A percentile compares a stretch with the other conserved stretches of the same genome.
phyloP scores from a whole-genome alignment of 2,797 vertebrate genomes.

The Pseudopleuronectes americanus region DNA sequence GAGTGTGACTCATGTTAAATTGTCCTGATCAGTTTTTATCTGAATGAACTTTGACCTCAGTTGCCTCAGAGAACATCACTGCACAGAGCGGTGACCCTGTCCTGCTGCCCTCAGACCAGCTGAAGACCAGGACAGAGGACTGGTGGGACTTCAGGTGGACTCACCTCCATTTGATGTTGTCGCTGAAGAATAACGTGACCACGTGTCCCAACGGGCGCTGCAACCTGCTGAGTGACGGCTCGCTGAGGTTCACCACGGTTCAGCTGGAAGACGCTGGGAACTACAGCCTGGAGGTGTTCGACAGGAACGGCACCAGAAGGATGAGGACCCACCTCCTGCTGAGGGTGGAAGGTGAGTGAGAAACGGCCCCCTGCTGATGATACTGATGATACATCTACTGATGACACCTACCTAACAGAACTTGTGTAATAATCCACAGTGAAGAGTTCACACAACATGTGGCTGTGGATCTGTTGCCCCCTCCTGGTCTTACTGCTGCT shows the following conservation, averaged over 20 bases:
- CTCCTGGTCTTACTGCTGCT: slow-evolving; percentile 12
- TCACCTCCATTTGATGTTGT: background rate
- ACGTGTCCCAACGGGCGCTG: slow-evolving; percentile 6
- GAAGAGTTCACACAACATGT: no score
- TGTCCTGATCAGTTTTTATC: background rate
- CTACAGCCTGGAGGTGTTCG: slow-evolving; percentile 44
- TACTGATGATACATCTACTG: no score
- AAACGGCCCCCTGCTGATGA: no score
- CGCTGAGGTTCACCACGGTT: slow-evolving; percentile 17
- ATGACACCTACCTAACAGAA: no score
- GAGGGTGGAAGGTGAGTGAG: slow-evolving; percentile 28
- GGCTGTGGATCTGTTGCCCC: background rate
- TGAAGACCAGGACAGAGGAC: rapidly evolving
- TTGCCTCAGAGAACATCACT: background rate
- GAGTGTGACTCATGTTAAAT: background rate
- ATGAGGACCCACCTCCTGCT: background rate
- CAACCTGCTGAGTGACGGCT: slow-evolving; percentile 9
- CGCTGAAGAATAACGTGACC: background rate
- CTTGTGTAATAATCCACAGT: no score
- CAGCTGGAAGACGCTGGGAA: slow-evolving; percentile 17
- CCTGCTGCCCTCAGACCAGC: background rate
- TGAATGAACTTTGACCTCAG: slow-evolving; percentile 46
- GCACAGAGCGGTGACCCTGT: background rate
- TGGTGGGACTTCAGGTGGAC: slow-evolving; percentile 32
- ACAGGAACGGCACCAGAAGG: rapidly evolving